Conservation (phyloP, 2,797 vertebrate genomes). For the Takifugu ocellatus region DNA sequence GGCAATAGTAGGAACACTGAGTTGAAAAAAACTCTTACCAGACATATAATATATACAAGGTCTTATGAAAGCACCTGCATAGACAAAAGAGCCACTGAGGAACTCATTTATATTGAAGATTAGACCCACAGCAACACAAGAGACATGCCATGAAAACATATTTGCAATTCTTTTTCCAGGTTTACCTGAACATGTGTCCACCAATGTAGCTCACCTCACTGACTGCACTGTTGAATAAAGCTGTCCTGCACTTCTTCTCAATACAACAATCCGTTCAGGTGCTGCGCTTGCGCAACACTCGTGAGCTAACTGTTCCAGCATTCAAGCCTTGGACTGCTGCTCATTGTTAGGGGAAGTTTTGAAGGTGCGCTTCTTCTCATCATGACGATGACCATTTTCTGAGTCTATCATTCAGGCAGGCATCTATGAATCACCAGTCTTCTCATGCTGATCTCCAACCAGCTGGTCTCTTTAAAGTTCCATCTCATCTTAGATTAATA, state of each 20-base stretch:
- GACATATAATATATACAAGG: constrained; percentile 47
- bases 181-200: constrained; percentile 34
- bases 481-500: too few relatives aligned
- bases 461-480: too few relatives aligned
- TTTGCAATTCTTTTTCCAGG: constrained; percentile 30
- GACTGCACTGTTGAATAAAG: constrained; percentile 21
- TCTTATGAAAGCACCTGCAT: constrained; percentile 49
- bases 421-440: too few relatives aligned
- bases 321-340: constrained; percentile 2
- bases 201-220: constrained; percentile 32
- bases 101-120: constrained; percentile 44
- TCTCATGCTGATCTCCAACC: too few relatives aligned
- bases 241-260: constrained; percentile 32
- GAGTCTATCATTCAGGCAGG: too few relatives aligned
- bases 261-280: constrained; percentile 36
- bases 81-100: constrained; percentile 57
- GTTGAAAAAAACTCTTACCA: constrained; percentile 39
- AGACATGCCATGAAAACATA: constrained; percentile 38
- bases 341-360: too few relatives aligned
- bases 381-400: too few relatives aligned
- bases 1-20: constrained; percentile 44
- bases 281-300: constrained; percentile 53
- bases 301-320: constrained; percentile 44
- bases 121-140: constrained; percentile 28
- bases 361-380: too few relatives aligned